Evolutionary conservation across 2,113 vertebrate species (phyloP), one percentile per base, ranked within the genome.

Genomic region (Lamprotornis superbus): DNA sequence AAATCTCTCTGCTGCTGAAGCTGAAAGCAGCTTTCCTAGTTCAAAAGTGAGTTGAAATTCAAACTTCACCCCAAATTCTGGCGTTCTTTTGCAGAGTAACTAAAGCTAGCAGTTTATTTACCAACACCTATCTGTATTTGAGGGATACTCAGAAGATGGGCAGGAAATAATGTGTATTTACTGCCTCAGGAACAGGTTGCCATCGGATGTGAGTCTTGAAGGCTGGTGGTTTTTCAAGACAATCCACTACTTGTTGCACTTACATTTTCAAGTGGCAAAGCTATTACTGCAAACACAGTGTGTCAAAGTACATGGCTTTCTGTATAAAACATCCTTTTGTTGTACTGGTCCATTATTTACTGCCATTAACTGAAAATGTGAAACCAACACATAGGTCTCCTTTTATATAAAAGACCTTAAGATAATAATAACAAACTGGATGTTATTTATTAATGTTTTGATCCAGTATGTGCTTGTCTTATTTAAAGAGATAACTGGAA

Each of bases 381-480:
- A 98, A 97, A 96, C 94, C 95, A 83, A 57, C 95, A 97, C 87
- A 69, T 96, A 97, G 69, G 90, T 94, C 87, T 97, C 95, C 95
- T 97, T 97, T 98, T 98, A 92, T 97, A 98, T 95, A 96, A 96
- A 98, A 95, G 95, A 97, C 93, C 71, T 97, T 96, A 96, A 97
- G 97, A 98, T 98, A 98, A 98, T 97, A 98, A 98, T 98, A 98
- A 98, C 98, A 98, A 98, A 98, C 97, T 99, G 98, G 98, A 98
- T 98, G 98, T 99, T 98, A 98, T 98, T 98, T 98, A 98, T 98
- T 98, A 98, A 98, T 98, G 98, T 98, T 98, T 98, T 98, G 98
- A 98, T 98, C 97, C 98, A 98, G 98, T 99, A 97, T 98, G 98
- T 99, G 99, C 98, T 98, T 97, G 98, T 99, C 98, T 98, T 98